Conservation (phyloP, 2,113 vertebrate genomes). For the Rhinogobius similis region DNA sequence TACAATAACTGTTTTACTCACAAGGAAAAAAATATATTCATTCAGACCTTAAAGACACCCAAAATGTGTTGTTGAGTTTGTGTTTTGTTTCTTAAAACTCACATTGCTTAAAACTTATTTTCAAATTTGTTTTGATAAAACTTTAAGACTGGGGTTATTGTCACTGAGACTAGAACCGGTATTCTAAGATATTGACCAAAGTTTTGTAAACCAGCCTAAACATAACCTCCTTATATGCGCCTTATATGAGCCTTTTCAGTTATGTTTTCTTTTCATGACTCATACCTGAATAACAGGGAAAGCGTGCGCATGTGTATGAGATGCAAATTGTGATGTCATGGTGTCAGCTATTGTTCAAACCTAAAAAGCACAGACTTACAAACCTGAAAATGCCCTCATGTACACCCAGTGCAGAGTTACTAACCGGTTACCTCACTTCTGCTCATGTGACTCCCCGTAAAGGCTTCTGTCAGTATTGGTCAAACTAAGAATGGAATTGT, state of each 20-base stretch:
- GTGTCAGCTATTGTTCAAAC: slow-evolving; percentile 51
- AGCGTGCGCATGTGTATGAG: slow-evolving; percentile 22
- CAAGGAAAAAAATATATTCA: too few relatives aligned
- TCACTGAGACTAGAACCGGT: too few relatives aligned
- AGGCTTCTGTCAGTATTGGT: slow-evolving; percentile 20
- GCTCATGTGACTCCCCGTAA: slow-evolving; percentile 42
- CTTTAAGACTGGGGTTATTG: too few relatives aligned
- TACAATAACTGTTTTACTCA: not conserved
- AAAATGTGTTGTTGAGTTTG: too few relatives aligned
- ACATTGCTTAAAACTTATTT: too few relatives aligned
- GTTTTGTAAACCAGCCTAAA: not conserved
- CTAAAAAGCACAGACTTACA: slow-evolving; percentile 22
- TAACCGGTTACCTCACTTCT: slow-evolving; percentile 11
- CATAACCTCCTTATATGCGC: not conserved
- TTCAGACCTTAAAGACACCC: too few relatives aligned
- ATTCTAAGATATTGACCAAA: not conserved
- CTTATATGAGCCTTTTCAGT: not conserved
- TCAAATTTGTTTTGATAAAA: too few relatives aligned
- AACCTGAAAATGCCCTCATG: slow-evolving; percentile 12
- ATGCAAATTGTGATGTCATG: slow-evolving; percentile 51
- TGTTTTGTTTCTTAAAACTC: too few relatives aligned
- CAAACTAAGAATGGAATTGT: slow-evolving; percentile 1
- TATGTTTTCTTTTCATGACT: slow-evolving; percentile 34
- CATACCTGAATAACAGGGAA: slow-evolving; percentile 5
- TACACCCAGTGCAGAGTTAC: slow-evolving; percentile 2